Percentiles rank a stretch among this genome's conserved stretches.
phyloP scores from a whole-genome alignment of 2,113 vertebrate genomes.

The Hippolais icterina region DNA sequence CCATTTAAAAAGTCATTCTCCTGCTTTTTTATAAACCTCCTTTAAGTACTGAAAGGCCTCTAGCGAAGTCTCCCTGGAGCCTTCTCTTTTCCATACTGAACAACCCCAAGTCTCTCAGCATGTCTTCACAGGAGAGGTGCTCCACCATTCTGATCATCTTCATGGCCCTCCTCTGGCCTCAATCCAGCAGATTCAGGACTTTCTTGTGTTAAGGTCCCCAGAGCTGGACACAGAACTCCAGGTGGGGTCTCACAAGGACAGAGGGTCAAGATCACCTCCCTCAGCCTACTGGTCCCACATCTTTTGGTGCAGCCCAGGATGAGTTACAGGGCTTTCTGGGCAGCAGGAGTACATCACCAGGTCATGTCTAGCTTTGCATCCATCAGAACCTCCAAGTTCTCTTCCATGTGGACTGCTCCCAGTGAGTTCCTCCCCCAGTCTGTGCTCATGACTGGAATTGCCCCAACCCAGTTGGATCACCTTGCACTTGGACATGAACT shows the following conservation, averaged over 20 bases:
- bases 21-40: neutral
- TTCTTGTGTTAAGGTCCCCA: neutral
- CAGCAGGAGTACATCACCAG: rapidly evolving
- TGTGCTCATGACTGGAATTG: neutral
- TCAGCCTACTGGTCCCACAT: rapidly evolving
- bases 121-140: neutral
- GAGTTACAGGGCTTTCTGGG: rapidly evolving
- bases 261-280: neutral
- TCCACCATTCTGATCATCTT: neutral
- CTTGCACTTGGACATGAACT: neutral
- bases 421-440: neutral
- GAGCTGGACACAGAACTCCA: neutral
- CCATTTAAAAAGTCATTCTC: neutral
- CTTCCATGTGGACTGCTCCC: neutral
- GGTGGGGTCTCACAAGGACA: neutral
- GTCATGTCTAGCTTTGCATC: neutral
- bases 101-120: neutral
- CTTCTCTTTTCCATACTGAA: neutral
- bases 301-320: neutral
- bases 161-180: neutral
- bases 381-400: neutral
- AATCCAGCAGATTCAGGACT: neutral
- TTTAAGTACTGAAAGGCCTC: neutral
- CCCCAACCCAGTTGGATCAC: too few species aligned
- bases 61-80: neutral